Base-by-base conservation (phyloP, 2,113 vertebrate species). In the Sylvia atricapilla region DNA sequence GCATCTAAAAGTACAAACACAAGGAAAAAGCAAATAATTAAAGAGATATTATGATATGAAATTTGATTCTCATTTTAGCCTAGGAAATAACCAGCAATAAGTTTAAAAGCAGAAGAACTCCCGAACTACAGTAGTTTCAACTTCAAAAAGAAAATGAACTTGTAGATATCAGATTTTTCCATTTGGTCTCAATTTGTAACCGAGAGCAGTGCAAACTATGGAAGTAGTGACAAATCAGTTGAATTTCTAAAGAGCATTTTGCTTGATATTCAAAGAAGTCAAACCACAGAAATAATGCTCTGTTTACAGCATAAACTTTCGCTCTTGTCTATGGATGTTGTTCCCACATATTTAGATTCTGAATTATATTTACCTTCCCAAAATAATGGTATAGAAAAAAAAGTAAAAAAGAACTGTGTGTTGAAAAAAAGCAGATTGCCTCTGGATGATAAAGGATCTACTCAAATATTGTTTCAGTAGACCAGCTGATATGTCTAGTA, bases 161-260 rank as follows among this genome's bases (percentile, higher is more conserved):
- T 72, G 28, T 56, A 94, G 58, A 28, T 84, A 77, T 88, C 88
- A 80, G 53, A 69, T 88, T 80, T 82, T 23, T 77, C 77, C 76
- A 72, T 88, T 97, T 90, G 88, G 60, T 90, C 77, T 90, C 46
- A 89, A 92, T 93, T 96, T 84, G 79, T 72, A 95, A 78, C 21
- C 41, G 53, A 89, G 41, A 66, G 68, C 68, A 78, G 70, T 23
- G 33, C 28, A 62, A 87, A 69, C 74, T 31, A 70, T 0, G 58
- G 52, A 60, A 78, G n/a, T 15, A 92, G 24, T 86, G 75, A 86
- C 35, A 68, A 72, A 30, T 63, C 73, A 64, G 22, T 8, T 75
- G 28, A 27, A 81, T 37, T 72, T 78, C 24, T 46, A 69, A 81
- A 81, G 73, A 15, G 7, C 10, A 4, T 56, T 88, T 70, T 67